Percentiles rank a stretch among this genome's conserved stretches.
Conservation (phyloP, 2,888 invertebrate species). For the Synergus laeviventris region DNA sequence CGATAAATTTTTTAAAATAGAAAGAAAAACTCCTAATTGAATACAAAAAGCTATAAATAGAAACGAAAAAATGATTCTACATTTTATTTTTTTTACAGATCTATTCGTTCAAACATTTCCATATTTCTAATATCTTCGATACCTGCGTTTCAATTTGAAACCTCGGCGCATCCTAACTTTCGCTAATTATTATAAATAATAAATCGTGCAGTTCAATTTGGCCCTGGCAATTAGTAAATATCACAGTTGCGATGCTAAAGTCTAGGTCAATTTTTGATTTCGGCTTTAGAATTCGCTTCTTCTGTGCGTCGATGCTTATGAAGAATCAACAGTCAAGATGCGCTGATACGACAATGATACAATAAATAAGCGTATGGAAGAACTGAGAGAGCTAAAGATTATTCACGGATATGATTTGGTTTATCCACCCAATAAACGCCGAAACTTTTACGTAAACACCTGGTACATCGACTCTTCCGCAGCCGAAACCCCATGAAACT, state of each 20-base stretch:
- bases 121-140: conserved; percentile 46
- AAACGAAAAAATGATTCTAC: neutral
- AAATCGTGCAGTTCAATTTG: conserved; percentile 2
- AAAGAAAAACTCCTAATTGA: conserved; percentile 51
- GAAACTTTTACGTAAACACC: conserved; percentile 98
- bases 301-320: conserved; percentile 36
- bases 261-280: conserved; percentile 35
- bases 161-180: conserved; percentile 22
- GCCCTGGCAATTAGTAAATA: conserved; percentile 35
- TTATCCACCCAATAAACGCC: conserved; percentile 97
- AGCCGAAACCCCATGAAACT: conserved; percentile 97
- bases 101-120: conserved; percentile 38
- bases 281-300: conserved; percentile 39
- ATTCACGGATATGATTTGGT: conserved; percentile 97
- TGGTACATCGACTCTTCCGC: conserved; percentile 94
- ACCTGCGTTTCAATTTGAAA: conserved; percentile 36
- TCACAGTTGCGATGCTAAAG: conserved; percentile 37
- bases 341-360: conserved; percentile 26
- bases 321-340: conserved; percentile 26
- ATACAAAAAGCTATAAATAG: conserved; percentile 40
- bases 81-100: conserved; percentile 23
- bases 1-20: conserved; percentile 33
- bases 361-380: conserved; percentile 35
- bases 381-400: conserved; percentile 80
- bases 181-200: neutral